Base-by-base conservation (phyloP, 2,113 vertebrate species). In the Oryzias javanicus region DNA sequence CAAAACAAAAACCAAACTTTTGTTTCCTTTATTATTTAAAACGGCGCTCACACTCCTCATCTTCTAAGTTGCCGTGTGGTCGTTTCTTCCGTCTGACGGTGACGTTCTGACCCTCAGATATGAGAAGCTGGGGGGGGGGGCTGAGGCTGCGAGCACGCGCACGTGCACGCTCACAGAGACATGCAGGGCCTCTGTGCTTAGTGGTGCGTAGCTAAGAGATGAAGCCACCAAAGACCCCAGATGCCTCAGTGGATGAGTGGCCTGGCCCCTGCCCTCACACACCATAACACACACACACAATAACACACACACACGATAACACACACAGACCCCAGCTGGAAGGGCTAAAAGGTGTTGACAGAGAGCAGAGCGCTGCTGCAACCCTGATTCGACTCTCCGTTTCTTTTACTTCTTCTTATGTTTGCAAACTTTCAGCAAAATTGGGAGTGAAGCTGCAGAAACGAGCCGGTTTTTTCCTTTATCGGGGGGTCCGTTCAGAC, bases 301-400 rank as follows among this genome's bases (percentile, higher is more conserved):
- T 22, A 22, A 51, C 51, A 49, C 58, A 53, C 46, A 57, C 64
- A 56, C 54, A 51, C 51, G 47, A 18, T 42, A 53, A 49, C 70
- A 64, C 56, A 54, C 5, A 51, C 3, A 80, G 67, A 72, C 81
- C 60, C 70, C 80, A 84, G 65, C 83, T 86, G 79, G 60, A 72
- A 6, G 19, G 58, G 53, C 72, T 75, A 61, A 64, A 64, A 87
- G 75, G 80, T 86, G 89, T 74, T 91, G 88, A 92, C 82, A 66
- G 91, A 92, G 79, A 72, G 75, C 48, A 74, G 70, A 64, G 71
- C 59, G 55, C 87, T 83, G 78, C 86, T 91, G 89, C 67, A 77
- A 18, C 60, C 66, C 62, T 80, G 81, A 86, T 87, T 82, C 83
- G 64, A 53, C 54, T 3, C 14, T 18, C 13, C 2, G 8, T 61